A percentile compares a stretch with the other conserved stretches of the same genome.
These are phyloP conservation scores for Sigmodon hispidus DNA, from an alignment of 2,113 vertebrate species.

Conservation along the genomic window DNA sequence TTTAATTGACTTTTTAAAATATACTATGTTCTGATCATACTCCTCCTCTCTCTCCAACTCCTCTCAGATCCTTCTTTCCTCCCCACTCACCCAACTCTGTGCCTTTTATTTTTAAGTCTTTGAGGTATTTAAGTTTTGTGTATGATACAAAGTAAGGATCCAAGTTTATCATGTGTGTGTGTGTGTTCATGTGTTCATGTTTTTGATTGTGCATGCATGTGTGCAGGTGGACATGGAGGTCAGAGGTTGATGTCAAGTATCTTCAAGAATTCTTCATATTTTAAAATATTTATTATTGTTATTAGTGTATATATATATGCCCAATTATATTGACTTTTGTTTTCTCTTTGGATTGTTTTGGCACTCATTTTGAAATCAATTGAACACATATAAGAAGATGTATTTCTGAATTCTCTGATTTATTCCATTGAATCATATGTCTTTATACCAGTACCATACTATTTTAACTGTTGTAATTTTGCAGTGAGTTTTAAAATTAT, in stretches of 20 bases:
- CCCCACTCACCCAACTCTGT: neutral
- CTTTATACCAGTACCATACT: neutral
- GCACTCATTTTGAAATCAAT: neutral
- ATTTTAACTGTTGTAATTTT: neutral
- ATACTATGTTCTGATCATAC: neutral
- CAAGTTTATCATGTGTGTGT: neutral
- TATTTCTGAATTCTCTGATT: neutral
- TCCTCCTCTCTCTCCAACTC: neutral
- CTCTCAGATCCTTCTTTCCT: neutral
- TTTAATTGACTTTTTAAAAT: neutral
- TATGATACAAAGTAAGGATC: neutral
- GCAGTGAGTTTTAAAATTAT: neutral
- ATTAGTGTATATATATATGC: neutral
- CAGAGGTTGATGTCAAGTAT: neutral
- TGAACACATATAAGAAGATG: neutral
- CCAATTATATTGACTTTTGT: neutral
- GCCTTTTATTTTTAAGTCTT: neutral
- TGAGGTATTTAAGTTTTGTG: neutral
- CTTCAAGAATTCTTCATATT: neutral
- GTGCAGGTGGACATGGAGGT: neutral
- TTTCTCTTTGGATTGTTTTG: neutral
- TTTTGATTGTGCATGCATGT: neutral
- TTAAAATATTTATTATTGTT: neutral
- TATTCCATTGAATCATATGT: neutral
- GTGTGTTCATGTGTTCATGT: neutral